Base-by-base conservation (phyloP, 92 coral and sea anemone species). In the Bergia puertoricense region DNA sequence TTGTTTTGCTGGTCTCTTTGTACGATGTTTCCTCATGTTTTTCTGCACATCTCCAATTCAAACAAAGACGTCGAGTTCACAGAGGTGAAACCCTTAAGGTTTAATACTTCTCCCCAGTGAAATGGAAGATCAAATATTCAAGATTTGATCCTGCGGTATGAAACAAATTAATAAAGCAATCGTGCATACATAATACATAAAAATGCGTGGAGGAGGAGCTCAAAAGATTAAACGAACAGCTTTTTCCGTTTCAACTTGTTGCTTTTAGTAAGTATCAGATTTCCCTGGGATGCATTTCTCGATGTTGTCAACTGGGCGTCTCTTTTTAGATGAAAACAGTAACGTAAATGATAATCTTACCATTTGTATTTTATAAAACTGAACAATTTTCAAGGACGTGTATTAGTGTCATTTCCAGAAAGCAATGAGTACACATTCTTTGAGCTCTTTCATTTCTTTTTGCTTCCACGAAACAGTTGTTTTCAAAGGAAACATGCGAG, bases 11-110 rank as follows among this genome's bases (percentile, higher is more conserved):
- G 45, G 56, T 81, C 4, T 41, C 9, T 57, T 57, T 54, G 50
- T 62, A 81, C 85, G 56, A 62, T 6, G 41, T 81, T 81, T 81
- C 74, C 85, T 39, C 85, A 81, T 81, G 85, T 81, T 59, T 81
- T 66, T 18, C 71, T 15, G 85, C 85, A 20, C 85, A 81, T 81
- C 74, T 59, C 85, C 71, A 40, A 41, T 62, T 41, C 73, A 14
- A 62, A 81, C 85, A 81, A 81, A 81, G 51, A 44, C 62, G 10
- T 5, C 50, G 54, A 3, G 43, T 22, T 76, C 51, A 38, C 14
- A 16, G 15, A 72, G 74, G 74, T 69, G 30, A 69, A n/a, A 23
- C 44, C 20, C 44, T 62, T 22, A 30, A 30, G 30, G 30, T 30
- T 30, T 30, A 73, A 73, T 36, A 73, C 40, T 37, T 11, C 39